These are phyloP conservation scores for Lethocerus indicus DNA, from an alignment of 1,140 invertebrate genomes.

Conservation along the genomic window DNA sequence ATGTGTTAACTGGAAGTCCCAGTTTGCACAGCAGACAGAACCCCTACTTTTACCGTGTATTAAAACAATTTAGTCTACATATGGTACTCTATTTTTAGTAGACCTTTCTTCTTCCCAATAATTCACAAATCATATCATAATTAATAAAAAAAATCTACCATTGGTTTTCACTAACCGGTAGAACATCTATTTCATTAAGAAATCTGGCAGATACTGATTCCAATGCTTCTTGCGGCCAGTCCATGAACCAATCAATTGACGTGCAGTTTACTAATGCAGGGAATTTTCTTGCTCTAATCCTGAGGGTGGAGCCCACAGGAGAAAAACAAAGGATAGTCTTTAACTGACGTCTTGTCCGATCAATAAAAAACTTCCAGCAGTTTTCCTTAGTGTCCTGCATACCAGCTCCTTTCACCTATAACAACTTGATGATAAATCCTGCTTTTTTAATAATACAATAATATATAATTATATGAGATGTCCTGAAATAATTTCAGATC, in stretches of 20 bases:
- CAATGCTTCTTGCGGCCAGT: slow-evolving; percentile 84
- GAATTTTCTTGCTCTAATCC: slow-evolving; percentile 76
- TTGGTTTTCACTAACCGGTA: slow-evolving; percentile 47
- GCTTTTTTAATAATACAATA: no score
- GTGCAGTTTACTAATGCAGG: slow-evolving; percentile 89
- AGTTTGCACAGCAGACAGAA: no score
- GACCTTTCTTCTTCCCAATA: neutral
- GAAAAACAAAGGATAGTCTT: slow-evolving; percentile 84
- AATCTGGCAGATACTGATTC: slow-evolving; percentile 76
- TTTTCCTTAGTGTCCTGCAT: slow-evolving; percentile 77
- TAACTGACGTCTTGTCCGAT: slow-evolving; percentile 56
- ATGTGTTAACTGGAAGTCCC: no score
- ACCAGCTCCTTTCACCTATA: slow-evolving; percentile 51
- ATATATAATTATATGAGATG: no score
- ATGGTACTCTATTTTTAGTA: neutral
- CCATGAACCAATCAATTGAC: slow-evolving; percentile 89
- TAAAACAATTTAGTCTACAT: no score
- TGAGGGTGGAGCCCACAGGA: slow-evolving; percentile 69
- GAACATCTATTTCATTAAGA: slow-evolving; percentile 50
- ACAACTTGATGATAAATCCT: no score
- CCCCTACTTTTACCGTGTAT: no score
- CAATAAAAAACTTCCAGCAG: slow-evolving; percentile 92
- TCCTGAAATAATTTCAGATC: no score
- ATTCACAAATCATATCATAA: neutral
- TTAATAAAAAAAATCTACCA: neutral